Evolutionary conservation across 2,797 vertebrate species (phyloP), one percentile per base, ranked within the genome.

Genomic region (Chelonia mydas): DNA sequence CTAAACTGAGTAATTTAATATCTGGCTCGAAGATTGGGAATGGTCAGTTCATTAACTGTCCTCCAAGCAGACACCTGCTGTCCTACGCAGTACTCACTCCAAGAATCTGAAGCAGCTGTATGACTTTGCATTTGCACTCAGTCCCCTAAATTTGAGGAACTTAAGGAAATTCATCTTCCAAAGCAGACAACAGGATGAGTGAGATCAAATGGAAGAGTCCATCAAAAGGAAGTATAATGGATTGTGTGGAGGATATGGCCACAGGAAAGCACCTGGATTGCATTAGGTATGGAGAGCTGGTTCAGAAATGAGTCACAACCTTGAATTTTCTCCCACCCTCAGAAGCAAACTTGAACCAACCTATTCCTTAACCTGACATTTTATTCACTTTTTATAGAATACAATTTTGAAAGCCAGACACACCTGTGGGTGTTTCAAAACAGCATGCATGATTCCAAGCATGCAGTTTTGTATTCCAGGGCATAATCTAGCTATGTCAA

Each of bases 1-100:
- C 27, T 89, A 59, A 41, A 80, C 45, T 80, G 72, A 89, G 89
- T 81, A 88, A 89, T 80, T 92, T 94, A 94, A 95, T 54, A 72
- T 90, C 19, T 95, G 88, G 50, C 89, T 92, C 53, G 81, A 74
- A 77, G 84, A 55, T 25, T 72, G 53, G 77, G 82, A 90, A 49
- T 11, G 76, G 3, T 53, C 86, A 91, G 0, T 33, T 86, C 53
- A 53, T 57, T 68, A 91, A 76, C 12, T 74, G 11, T 33, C 25
- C 6, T 28, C 28, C 33, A 61, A n/a, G 77, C 59, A 47, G 68
- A 61, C n/a, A 61, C 90, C 68, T 0, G 27, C 0, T 55, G 61
- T 59, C 55, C 83, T 33, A 87, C 25, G 55, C 79, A 2, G 1
- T 5, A 45, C 59, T 61, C 28, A 61, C 31, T 33, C 59, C 33